Base-by-base conservation (phyloP, 2,797 vertebrate species). In the Hirundo rustica region DNA sequence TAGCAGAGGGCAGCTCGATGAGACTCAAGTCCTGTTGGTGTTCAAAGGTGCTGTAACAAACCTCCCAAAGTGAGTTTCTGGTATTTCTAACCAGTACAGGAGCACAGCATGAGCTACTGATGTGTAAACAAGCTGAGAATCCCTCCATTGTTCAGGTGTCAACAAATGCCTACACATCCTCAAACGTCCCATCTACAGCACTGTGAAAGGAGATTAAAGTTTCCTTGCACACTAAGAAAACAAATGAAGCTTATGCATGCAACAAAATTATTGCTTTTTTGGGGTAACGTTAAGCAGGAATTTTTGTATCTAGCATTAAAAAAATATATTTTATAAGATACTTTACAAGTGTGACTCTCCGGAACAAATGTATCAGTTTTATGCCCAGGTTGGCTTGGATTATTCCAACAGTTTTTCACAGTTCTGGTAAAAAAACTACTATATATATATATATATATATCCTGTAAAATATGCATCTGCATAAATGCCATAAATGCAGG, bases 1-100 rank as follows among this genome's bases (percentile, higher is more conserved):
- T 30, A 62, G 30, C 11, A 86, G 42, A 6, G 0, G 0, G 26
- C 16, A 64, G 29, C 27, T 83, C 3, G 1, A 9, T 5, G 8
- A 74, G 23, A 25, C 29, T 6, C 30, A 60, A 47, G 57, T 22
- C 21, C 62, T 26, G 7, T 2, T 78, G 10, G 17, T 36, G 54
- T 50, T 88, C 42, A 26, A 38, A 84, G 26, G 29, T 53, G 36
- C 36, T 55, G 0, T 21, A 62, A 75, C 7, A 74, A n/a, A 44
- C 38, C 21, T 38, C n/a, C 7, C 44, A 45, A 15, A 5, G 18
- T 11, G 50, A 90, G 45, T 10, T 65, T 45, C 27, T 53, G 45
- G 9, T 45, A 22, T 50, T 87, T 78, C n/a, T 62, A 78, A 70
- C 25, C 13, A 47, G 13, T 17, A 77, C 20, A 58, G 34, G 15